Evolutionary conservation across 2,797 vertebrate species (phyloP).

Genomic region (Hybognathus amarus): DNA sequence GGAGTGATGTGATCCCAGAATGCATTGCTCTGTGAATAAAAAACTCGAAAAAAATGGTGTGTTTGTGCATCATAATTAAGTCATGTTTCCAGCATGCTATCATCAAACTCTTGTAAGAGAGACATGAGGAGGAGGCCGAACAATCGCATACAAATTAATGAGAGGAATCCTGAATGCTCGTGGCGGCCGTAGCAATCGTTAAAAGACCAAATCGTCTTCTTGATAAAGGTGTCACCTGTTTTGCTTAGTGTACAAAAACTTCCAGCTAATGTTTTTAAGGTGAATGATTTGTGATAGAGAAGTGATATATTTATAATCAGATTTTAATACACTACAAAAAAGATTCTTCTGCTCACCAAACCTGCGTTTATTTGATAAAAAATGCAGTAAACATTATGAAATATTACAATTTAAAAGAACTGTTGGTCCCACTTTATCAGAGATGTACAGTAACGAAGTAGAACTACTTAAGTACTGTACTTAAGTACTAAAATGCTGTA

Average conservation of each 20-base stretch:
- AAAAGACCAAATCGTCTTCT: not conserved
- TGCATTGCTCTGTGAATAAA: slow-evolving; percentile 3
- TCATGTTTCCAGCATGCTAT: not conserved
- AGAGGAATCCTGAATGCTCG: not conserved
- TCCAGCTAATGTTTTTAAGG: not conserved
- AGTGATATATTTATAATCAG: not conserved
- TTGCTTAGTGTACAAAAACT: not conserved
- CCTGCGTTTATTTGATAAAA: not conserved
- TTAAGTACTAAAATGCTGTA: too few species aligned
- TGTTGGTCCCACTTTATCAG: too few species aligned
- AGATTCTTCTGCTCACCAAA: not conserved
- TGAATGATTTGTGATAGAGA: not conserved
- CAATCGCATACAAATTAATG: not conserved
- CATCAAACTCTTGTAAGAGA: not conserved
- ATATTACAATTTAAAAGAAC: not conserved
- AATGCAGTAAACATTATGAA: not conserved
- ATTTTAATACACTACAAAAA: not conserved
- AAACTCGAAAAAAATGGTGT: not conserved
- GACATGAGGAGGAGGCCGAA: not conserved
- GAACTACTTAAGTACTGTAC: too few species aligned
- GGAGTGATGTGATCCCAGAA: not conserved
- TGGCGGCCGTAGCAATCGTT: not conserved
- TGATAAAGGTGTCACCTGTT: not conserved
- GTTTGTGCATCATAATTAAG: not conserved
- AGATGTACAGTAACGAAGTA: too few species aligned